Evolutionary conservation across 1,140 invertebrate genomes (phyloP), one percentile per base, ranked within the genome.

Genomic region (Neocloeon triangulifer): DNA sequence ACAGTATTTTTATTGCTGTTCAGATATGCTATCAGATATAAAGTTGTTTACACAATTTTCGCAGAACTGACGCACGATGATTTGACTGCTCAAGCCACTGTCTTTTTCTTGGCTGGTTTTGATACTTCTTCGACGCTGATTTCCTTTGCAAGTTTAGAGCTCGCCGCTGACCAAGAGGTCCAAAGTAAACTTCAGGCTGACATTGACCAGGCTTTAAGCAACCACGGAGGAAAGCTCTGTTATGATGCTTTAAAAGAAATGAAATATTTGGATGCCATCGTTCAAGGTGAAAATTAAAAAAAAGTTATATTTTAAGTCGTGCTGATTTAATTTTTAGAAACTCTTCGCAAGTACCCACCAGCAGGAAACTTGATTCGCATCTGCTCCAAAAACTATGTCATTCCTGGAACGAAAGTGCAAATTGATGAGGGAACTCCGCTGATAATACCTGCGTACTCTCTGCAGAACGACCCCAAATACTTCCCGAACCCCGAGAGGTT

Each of bases 401-500:
- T 59, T 6, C 51, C 52, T 2, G 41, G 40, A 10, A 43, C 41
- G 12, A 36, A 48, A 21, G 13, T 40, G 2, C 7, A 16, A 2
- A 25, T 52, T 15, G 40, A 43, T 12, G 44, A 44, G 30, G 48
- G 42, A 8, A 44, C 43, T 10, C 25, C 19, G 14, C 22, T 53
- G 5, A 8, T 40, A 1, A 39, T 53, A 29, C 38, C 50, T 20
- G 23, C 44, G 1, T 30, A 35, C 9, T 39, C 35, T 3, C 17
- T 53, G n/a, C 51, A 53, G 10, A 30, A 31, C 1, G 52, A 68
- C 41, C 43, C 51, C 5, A 40, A 58, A 22, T 48, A 51, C 32
- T 73, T 52, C 39, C 54, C 61, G 10, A 51, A 70, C 33, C 66
- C 69, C 5, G 52, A 62, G 8, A 45, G 45, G 20, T 73, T 68